These are phyloP conservation scores for Drosophila rubida DNA, from an alignment of 2,888 invertebrate species.

Conservation along the genomic window DNA sequence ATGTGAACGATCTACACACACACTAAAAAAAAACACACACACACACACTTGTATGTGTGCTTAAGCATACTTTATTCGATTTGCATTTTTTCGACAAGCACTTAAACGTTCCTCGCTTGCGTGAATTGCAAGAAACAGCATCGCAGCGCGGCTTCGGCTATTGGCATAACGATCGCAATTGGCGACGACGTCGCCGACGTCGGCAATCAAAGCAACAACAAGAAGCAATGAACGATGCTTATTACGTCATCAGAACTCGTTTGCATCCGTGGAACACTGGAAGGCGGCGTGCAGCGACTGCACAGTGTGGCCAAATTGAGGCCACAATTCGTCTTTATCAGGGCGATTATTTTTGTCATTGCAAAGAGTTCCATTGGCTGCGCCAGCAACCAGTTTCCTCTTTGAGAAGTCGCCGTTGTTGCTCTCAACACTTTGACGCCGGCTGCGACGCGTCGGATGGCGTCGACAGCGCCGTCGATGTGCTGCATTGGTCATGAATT, in stretches of 20 bases:
- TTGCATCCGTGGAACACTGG: conserved; percentile 55
- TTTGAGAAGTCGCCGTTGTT: conserved; percentile 1
- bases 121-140: conserved; percentile 58
- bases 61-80: conserved; percentile 14
- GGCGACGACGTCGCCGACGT: background rate
- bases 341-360: conserved; percentile 70
- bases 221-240: conserved; percentile 30
- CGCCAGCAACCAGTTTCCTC: conserved; percentile 51
- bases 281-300: conserved; percentile 36
- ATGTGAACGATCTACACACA: conserved; percentile 3
- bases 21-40: background rate
- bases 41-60: background rate
- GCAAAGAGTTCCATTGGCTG: conserved; percentile 45
- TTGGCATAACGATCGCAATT: background rate
- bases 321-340: conserved; percentile 71
- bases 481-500: conserved; percentile 68
- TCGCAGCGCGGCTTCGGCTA: background rate
- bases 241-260: conserved; percentile 77
- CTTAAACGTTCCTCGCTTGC: conserved; percentile 50
- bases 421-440: conserved; percentile 3
- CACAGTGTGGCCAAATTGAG: conserved; percentile 65
- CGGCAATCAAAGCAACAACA: conserved; percentile 20
- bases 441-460: background rate
- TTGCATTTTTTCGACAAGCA: conserved; percentile 46
- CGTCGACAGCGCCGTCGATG: conserved; percentile 33